phyloP scores from a whole-genome alignment of 1,140 invertebrate genomes.

The Brachionus asplanchnoidis region DNA sequence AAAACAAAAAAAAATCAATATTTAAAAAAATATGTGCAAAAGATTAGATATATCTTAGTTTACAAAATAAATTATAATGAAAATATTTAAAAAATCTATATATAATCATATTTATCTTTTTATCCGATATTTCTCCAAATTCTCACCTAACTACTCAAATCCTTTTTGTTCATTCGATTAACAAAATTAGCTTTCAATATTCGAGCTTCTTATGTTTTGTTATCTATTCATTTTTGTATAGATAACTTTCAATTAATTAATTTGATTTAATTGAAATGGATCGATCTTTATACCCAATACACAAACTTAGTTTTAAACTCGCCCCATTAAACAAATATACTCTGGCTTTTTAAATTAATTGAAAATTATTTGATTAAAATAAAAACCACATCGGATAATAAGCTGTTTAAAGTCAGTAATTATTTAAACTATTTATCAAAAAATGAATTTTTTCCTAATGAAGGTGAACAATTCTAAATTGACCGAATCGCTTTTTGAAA shows the following conservation, averaged over 20 bases:
- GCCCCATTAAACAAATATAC: background rate
- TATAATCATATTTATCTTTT: background rate
- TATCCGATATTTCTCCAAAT: background rate
- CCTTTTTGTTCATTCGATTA: background rate
- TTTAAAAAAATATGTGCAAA: background rate
- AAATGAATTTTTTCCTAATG: too few relatives aligned
- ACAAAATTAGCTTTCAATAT: background rate
- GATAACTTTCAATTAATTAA: conserved; percentile 31
- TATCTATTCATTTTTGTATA: background rate
- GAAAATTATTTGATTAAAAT: background rate
- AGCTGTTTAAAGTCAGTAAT: background rate
- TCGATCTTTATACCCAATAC: background rate
- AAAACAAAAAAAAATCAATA: background rate
- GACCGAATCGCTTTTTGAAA: too few relatives aligned
- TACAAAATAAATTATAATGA: background rate
- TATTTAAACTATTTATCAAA: too few relatives aligned
- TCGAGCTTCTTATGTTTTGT: background rate
- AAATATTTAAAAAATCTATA: background rate
- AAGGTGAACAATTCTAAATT: too few relatives aligned
- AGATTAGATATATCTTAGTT: background rate
- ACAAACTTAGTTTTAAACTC: background rate
- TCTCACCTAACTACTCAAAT: background rate
- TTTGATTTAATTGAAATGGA: conserved; percentile 6
- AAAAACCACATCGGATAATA: background rate
- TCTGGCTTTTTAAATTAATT: background rate